These are phyloP conservation scores for Brachymystax lenok DNA, from an alignment of 2,797 vertebrate species.

Conservation along the genomic window DNA sequence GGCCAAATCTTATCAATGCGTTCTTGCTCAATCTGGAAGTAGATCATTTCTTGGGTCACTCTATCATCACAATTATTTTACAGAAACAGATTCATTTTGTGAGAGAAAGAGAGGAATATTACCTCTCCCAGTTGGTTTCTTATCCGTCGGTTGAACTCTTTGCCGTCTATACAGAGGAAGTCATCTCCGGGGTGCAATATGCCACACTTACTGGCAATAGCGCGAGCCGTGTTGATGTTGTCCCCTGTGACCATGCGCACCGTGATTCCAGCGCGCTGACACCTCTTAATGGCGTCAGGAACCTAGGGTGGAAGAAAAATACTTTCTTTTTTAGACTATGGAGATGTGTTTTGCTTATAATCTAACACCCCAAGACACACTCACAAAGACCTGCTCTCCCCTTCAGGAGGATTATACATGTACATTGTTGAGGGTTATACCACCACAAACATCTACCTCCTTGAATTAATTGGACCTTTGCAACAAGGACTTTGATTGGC, in stretches of 20 bases:
- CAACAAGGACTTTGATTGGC: not conserved
- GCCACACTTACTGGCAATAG: constrained; percentile 94
- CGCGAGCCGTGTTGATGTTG: constrained; percentile 95
- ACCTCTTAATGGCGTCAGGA: constrained; percentile 94
- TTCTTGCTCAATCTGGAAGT: constrained; percentile 88
- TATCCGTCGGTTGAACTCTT: constrained; percentile 94
- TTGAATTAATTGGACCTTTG: not conserved
- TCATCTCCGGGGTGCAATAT: constrained; percentile 93
- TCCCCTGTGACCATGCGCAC: constrained; percentile 98
- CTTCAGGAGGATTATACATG: not conserved
- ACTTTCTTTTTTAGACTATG: not conserved
- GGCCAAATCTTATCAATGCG: constrained; percentile 97
- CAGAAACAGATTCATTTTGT: not conserved
- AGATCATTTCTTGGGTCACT: not conserved
- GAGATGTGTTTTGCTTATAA: not conserved
- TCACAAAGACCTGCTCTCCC: too few species aligned
- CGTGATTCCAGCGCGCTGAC: constrained; percentile 94
- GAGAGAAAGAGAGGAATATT: constrained; percentile 16
- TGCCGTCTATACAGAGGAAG: constrained; percentile 93
- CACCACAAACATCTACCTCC: not conserved
- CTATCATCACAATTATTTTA: not conserved
- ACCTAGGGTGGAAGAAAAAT: constrained; percentile 74
- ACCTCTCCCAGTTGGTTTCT: constrained; percentile 93
- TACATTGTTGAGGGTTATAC: not conserved
- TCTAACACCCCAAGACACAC: not conserved